Conservation (phyloP, 2,113 vertebrate genomes). For the Gymnarchus niloticus region DNA sequence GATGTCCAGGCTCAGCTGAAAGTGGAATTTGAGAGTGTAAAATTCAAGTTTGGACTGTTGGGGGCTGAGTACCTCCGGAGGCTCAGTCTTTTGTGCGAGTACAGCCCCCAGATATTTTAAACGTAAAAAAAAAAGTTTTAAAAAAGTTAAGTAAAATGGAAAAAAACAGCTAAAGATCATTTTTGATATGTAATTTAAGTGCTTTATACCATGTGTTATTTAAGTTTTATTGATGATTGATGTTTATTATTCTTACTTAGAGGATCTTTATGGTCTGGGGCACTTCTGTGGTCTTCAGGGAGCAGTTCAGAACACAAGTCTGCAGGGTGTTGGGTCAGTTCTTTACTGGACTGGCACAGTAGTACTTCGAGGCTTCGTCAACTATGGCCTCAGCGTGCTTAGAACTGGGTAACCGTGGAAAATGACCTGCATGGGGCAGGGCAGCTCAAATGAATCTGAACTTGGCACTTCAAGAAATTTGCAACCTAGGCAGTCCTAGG, state of each 20-base stretch:
- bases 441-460: not conserved
- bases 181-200: constrained; percentile 52
- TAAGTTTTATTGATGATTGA: constrained; percentile 48
- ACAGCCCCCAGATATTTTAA: constrained; percentile 41
- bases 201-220: constrained; percentile 58
- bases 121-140: constrained; percentile 34
- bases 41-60: constrained; percentile 22
- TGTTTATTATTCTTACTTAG: constrained; percentile 53
- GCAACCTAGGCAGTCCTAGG: too few relatives aligned
- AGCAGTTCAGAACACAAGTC: constrained; percentile 56
- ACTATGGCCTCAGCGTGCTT: not conserved
- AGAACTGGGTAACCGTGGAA: not conserved
- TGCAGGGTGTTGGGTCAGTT: constrained; percentile 31
- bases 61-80: constrained; percentile 9
- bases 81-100: constrained; percentile 35
- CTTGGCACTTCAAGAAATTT: not conserved
- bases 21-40: not conserved
- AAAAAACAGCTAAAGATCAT: constrained; percentile 29
- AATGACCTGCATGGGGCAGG: too few relatives aligned
- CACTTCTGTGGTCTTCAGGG: constrained; percentile 41
- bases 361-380: not conserved
- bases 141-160: constrained; percentile 11
- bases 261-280: constrained; percentile 46
- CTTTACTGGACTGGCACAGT: not conserved
- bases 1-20: constrained; percentile 35